Base-by-base conservation (phyloP, 1,140 invertebrate genomes). In the Drosophila kohkoa region DNA sequence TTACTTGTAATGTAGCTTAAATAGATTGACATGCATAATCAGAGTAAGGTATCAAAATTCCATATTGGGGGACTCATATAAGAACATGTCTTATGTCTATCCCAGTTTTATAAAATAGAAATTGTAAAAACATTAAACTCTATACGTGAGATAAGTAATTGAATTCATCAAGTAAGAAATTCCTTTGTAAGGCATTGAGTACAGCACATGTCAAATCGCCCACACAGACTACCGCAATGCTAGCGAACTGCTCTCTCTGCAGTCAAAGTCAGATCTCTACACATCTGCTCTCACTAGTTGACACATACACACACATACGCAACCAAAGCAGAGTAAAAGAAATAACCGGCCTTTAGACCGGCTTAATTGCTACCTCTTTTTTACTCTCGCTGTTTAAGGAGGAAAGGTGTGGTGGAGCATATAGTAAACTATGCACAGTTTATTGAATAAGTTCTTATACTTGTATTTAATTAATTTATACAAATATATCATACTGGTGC, bases 81-180 rank as follows among this genome's bases (percentile, higher is more conserved):
- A 3, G 3, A 25, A 2, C 3, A 25, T 20, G 16, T 2, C 16
- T 20, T 20, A 20, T 2, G 16, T 20, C 16, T 20, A 1, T 20
- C 2, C 16, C 16, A 20, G 2, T 20, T 20, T 20, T 20, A 1
- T 20, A 20, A 20, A 20, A 20, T 20, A 20, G 20, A 20, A 20
- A 20, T 25, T 25, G 20, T 25, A 25, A 25, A 25, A 25, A 25
- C 20, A 4, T 25, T 25, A 25, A 25, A 25, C 3, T 54, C 35
- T 54, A 28, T 54, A 46, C 7, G 16, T 6, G 16, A 38, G 20
- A 25, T 25, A 25, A 41, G 65, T 75, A 69, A 69, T 75, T 65
- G 45, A 75, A 64, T 75, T 71, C 60, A 75, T 49, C 67, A 58
- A 51, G 51, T 66, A 51, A 58, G 30, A 70, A 71, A 70, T 70